A percentile compares a stretch with the other conserved stretches of the same genome.
phyloP scores from a whole-genome alignment of 2,888 invertebrate genomes.

The Sinodicranocentrus sp. region DNA sequence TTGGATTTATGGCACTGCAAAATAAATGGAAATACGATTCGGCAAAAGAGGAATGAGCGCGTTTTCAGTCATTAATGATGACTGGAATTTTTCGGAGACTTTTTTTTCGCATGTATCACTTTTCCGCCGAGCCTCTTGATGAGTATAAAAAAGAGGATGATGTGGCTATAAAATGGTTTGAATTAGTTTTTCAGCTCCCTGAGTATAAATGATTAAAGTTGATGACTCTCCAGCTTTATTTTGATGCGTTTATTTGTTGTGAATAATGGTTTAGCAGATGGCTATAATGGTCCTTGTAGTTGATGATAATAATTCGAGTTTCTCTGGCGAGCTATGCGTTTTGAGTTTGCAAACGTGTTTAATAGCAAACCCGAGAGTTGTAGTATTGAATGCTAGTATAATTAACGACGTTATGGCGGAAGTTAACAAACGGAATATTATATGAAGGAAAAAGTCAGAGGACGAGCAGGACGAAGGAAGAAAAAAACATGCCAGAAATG shows the following conservation, averaged over 20 bases:
- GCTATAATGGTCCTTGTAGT: slow-evolving; percentile 34
- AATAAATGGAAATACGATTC: neutral
- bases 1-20: slow-evolving; percentile 21
- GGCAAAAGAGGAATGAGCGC: slow-evolving; percentile 17
- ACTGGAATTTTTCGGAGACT: slow-evolving; percentile 21
- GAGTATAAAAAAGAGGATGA: slow-evolving; percentile 14
- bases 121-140: neutral
- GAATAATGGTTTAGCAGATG: slow-evolving; percentile 61
- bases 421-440: slow-evolving; percentile 9
- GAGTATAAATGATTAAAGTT: slow-evolving; percentile 8
- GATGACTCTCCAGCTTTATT: slow-evolving; percentile 1
- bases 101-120: neutral
- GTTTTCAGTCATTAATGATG: slow-evolving; percentile 18
- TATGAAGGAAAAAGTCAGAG: neutral
- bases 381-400: slow-evolving; percentile 4
- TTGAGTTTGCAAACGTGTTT: neutral
- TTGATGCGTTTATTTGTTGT: slow-evolving; percentile 34
- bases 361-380: neutral
- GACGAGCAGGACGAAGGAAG: neutral
- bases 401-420: slow-evolving; percentile 30
- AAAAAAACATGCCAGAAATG: slow-evolving; percentile 7
- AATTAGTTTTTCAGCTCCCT: slow-evolving; percentile 15
- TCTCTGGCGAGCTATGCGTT: neutral
- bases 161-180: slow-evolving; percentile 27
- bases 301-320: slow-evolving; percentile 9